A percentile compares a stretch with the other conserved stretches of the same genome.
Conservation (phyloP, 53 echinoderm and acorn worm species). For the Crossaster papposus region DNA sequence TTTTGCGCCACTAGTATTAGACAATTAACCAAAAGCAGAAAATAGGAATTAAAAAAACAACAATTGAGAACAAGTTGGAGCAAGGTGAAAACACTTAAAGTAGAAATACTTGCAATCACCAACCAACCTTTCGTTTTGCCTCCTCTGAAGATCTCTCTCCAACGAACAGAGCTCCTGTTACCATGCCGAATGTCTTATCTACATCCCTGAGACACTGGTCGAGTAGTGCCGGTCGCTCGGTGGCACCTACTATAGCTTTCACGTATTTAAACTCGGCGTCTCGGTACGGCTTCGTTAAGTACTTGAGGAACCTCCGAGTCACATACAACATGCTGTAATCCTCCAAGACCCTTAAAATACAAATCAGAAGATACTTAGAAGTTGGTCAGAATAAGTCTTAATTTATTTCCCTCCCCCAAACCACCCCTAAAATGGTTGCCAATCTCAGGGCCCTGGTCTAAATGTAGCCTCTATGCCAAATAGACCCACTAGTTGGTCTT, state of each 20-base stretch:
- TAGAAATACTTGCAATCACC: background rate
- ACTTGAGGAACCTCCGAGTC: background rate
- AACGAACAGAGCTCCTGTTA: conserved; percentile 86
- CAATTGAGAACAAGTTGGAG: too few relatives aligned
- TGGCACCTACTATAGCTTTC: background rate
- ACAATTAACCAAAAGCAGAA: too few relatives aligned
- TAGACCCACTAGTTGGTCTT: too few relatives aligned
- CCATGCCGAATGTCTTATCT: conserved; percentile 60
- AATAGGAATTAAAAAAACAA: too few relatives aligned
- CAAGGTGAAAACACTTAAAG: too few relatives aligned
- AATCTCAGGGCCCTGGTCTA: too few relatives aligned
- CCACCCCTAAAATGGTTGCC: too few relatives aligned
- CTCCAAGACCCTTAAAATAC: background rate
- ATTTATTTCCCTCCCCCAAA: too few relatives aligned
- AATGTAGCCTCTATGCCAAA: too few relatives aligned
- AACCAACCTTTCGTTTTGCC: conserved; percentile 58
- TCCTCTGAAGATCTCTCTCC: conserved; percentile 48
- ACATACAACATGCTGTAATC: conserved; percentile 3
- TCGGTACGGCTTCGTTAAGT: background rate
- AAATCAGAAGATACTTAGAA: background rate
- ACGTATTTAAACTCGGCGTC: background rate
- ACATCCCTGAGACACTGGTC: background rate
- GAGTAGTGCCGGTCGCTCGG: too few relatives aligned
- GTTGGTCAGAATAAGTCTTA: too few relatives aligned
- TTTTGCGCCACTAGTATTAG: background rate